phyloP scores from a whole-genome alignment of 1,140 invertebrate genomes.

The Drosophila saltans region DNA sequence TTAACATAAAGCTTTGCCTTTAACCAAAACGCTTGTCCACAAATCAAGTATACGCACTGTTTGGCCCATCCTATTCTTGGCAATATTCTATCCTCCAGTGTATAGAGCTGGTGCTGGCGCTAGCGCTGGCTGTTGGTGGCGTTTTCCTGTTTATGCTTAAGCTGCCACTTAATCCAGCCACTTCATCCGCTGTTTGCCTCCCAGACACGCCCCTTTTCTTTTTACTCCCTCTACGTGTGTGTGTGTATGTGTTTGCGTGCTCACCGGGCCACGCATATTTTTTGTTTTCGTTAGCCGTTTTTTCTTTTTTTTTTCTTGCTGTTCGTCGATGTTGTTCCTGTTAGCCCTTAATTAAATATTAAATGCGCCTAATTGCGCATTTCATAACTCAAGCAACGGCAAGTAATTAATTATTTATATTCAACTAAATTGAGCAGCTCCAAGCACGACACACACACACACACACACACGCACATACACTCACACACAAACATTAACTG shows the following conservation, averaged over 20 bases:
- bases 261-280: conserved; percentile 32
- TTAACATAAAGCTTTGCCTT: conserved; percentile 58
- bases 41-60: conserved; percentile 76
- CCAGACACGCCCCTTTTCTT: conserved; percentile 21
- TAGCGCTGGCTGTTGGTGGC: conserved; percentile 27
- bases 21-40: conserved; percentile 52
- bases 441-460: conserved; percentile 56
- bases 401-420: conserved; percentile 79
- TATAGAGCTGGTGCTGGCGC: neutral
- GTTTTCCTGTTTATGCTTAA: conserved; percentile 66
- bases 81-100: neutral
- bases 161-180: conserved; percentile 79
- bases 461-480: conserved; percentile 43
- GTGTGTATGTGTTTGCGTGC: conserved; percentile 54
- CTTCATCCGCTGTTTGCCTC: conserved; percentile 51
- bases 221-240: conserved; percentile 13
- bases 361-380: conserved; percentile 79
- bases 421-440: conserved; percentile 76
- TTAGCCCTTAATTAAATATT: conserved; percentile 80
- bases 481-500: conserved; percentile 24
- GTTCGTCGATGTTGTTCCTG: conserved; percentile 32
- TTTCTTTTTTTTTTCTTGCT: conserved; percentile 29
- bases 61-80: conserved; percentile 36
- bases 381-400: conserved; percentile 78
- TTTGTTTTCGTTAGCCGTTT: conserved; percentile 3